These are phyloP conservation scores for Zapornia atra DNA, from an alignment of 2,113 vertebrate genomes.

Conservation along the genomic window DNA sequence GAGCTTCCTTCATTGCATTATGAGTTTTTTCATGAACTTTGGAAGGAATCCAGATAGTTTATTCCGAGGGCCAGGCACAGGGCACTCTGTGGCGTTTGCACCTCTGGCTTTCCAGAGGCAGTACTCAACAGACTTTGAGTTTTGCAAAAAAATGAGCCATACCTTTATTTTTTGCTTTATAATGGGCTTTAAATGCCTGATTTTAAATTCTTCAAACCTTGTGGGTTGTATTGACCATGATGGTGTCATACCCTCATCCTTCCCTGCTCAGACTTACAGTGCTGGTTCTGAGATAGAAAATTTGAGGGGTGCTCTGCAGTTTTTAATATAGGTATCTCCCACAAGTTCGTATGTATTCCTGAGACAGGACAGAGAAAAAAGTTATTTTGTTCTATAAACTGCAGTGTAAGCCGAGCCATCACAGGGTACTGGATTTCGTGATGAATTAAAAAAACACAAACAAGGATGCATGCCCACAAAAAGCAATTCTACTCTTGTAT, in stretches of 20 bases:
- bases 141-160: background rate
- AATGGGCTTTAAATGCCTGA: background rate
- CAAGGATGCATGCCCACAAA: background rate
- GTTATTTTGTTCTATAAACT: background rate
- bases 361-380: background rate
- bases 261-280: background rate
- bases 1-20: constrained; percentile 26
- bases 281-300: background rate
- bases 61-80: background rate
- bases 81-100: background rate
- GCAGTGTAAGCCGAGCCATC: background rate
- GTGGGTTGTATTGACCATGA: background rate
- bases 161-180: background rate
- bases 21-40: background rate
- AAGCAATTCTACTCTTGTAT: background rate
- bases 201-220: background rate
- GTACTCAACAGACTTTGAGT: background rate
- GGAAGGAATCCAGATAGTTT: background rate
- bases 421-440: background rate
- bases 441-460: background rate
- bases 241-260: background rate
- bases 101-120: background rate
- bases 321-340: background rate
- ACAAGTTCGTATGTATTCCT: background rate
- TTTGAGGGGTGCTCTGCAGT: background rate